A percentile compares a stretch with the other conserved stretches of the same genome.
Conservation (phyloP, 2,888 invertebrate species). For the Pantelozetes paolii region DNA sequence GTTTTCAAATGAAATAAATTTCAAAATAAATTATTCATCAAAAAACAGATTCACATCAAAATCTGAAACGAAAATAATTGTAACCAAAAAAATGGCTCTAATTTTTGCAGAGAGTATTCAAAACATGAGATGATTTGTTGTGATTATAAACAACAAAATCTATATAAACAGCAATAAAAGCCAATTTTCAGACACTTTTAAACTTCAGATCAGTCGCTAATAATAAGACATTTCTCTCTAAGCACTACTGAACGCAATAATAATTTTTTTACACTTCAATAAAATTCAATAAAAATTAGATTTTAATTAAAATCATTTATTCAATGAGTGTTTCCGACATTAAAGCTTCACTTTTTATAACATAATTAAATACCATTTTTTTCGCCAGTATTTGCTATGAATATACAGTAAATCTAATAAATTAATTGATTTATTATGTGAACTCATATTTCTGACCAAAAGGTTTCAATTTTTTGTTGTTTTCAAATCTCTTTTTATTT, state of each 20-base stretch:
- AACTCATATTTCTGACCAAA: neutral
- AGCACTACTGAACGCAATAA: neutral
- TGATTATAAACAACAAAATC: neutral
- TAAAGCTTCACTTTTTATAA: neutral
- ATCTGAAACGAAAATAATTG: neutral
- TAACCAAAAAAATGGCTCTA: neutral
- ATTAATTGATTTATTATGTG: neutral
- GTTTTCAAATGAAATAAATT: neutral
- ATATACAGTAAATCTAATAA: neutral
- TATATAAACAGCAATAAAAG: neutral
- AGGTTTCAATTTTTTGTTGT: neutral
- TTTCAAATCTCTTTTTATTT: neutral
- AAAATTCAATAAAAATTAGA: neutral
- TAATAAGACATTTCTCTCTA: neutral
- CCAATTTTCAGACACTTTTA: too few species aligned
- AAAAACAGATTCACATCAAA: neutral
- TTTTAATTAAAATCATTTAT: constrained; percentile 8
- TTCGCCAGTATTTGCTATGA: neutral
- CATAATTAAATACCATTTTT: neutral
- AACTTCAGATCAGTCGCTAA: neutral
- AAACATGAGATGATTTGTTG: neutral
- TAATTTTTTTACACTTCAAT: neutral
- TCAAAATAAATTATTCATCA: neutral
- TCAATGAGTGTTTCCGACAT: constrained; percentile 12
- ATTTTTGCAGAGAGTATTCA: neutral